These are phyloP conservation scores for Acleris laterana DNA, from an alignment of 2,888 invertebrate species.

Conservation along the genomic window DNA sequence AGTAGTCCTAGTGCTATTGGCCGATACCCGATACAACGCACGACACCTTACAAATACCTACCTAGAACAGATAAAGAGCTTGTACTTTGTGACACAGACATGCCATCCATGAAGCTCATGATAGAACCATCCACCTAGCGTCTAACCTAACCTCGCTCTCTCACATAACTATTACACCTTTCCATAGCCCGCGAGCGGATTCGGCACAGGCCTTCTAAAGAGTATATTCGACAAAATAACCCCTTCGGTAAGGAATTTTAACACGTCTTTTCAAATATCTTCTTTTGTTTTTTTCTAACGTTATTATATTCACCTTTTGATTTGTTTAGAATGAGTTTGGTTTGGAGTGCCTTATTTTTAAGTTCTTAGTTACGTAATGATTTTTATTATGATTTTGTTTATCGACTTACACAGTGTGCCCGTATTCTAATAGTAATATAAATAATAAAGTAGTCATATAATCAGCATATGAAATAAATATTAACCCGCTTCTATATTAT, in stretches of 20 bases:
- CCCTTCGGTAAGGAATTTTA: slow-evolving; percentile 85
- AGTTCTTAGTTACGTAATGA: slow-evolving; percentile 68
- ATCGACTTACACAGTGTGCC: slow-evolving; percentile 77
- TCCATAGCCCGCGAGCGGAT: slow-evolving; percentile 84
- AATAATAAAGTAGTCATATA: slow-evolving; percentile 71
- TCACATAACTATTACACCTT: slow-evolving; percentile 84
- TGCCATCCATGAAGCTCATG: slow-evolving; percentile 71
- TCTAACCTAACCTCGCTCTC: slow-evolving; percentile 78
- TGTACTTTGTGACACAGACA: slow-evolving; percentile 85
- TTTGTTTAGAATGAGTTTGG: slow-evolving; percentile 68
- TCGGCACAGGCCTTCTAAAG: slow-evolving; percentile 85
- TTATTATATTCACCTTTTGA: slow-evolving; percentile 57
- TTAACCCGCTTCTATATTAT: slow-evolving; percentile 76
- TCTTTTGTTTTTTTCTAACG: slow-evolving; percentile 68
- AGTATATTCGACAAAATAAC: slow-evolving; percentile 86
- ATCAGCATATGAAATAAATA: slow-evolving; percentile 71
- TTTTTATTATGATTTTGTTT: slow-evolving; percentile 54
- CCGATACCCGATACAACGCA: slow-evolving; percentile 80
- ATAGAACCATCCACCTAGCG: slow-evolving; percentile 73
- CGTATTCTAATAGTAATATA: slow-evolving; percentile 72
- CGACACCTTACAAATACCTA: slow-evolving; percentile 78
- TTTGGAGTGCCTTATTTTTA: slow-evolving; percentile 70
- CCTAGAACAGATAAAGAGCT: slow-evolving; percentile 81
- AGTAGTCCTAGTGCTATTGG: slow-evolving; percentile 82
- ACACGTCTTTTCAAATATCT: slow-evolving; percentile 78